Conservation (phyloP, 2,888 invertebrate genomes). For the Andricus curvator region DNA sequence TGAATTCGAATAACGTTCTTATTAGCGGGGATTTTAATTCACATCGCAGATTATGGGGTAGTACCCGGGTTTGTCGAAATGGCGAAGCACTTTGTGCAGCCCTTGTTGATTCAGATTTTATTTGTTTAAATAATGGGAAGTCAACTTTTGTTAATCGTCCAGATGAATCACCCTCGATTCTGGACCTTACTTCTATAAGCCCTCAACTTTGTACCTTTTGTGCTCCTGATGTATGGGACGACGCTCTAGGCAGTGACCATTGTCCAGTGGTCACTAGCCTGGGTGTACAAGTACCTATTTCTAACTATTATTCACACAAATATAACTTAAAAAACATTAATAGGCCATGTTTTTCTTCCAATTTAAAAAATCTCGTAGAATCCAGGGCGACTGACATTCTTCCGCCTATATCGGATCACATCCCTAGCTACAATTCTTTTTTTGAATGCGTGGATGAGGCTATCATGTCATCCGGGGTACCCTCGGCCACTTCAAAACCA, state of each 20-base stretch:
- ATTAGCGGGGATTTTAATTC: too few relatives aligned
- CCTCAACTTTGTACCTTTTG: neutral
- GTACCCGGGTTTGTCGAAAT: neutral
- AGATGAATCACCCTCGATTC: neutral
- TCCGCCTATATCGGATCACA: neutral
- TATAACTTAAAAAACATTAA: neutral
- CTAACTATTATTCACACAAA: neutral
- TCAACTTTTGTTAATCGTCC: neutral
- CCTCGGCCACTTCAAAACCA: too few relatives aligned
- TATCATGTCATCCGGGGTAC: neutral
- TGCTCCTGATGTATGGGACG: neutral
- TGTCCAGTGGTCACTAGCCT: neutral
- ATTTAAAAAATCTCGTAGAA: neutral
- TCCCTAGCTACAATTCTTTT: neutral
- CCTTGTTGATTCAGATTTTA: neutral
- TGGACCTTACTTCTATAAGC: neutral
- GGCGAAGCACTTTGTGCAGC: neutral
- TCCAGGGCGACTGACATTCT: neutral
- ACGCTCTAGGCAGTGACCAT: neutral
- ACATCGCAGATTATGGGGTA: too few relatives aligned
- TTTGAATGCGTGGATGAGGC: neutral
- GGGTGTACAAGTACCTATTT: neutral
- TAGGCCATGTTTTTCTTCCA: neutral
- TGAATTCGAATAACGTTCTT: too few relatives aligned
- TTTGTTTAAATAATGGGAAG: slow-evolving; percentile 2